Conservation (phyloP, 2,888 invertebrate genomes). For the Tetrapedia diversipes region DNA sequence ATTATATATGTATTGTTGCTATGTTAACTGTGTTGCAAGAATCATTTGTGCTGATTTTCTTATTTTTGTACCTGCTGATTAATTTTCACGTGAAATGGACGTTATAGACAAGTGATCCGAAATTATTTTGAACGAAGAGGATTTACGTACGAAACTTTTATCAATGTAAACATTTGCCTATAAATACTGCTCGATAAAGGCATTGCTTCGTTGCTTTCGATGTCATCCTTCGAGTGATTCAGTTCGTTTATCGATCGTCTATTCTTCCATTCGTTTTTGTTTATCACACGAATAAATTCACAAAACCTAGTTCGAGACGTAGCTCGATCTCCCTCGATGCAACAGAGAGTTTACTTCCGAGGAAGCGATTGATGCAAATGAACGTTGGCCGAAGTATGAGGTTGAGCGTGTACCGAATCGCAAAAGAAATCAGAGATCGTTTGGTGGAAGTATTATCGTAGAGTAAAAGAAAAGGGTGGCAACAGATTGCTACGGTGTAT, state of each 20-base stretch:
- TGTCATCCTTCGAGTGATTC: conserved; percentile 45
- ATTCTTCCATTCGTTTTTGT: conserved; percentile 29
- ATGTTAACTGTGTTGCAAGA: too few relatives aligned
- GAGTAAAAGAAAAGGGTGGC: conserved; percentile 3
- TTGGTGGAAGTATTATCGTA: too few relatives aligned
- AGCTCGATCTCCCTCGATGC: conserved; percentile 26
- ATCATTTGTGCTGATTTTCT: too few relatives aligned
- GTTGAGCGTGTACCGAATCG: background rate
- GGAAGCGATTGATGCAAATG: conserved; percentile 55
- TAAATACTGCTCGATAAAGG: conserved; percentile 46
- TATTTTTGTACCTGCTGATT: too few relatives aligned
- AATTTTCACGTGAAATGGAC: too few relatives aligned
- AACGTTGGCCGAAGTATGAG: conserved; percentile 4
- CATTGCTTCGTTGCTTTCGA: conserved; percentile 3
- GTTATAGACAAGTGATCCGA: conserved; percentile 14
- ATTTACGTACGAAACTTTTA: conserved; percentile 53
- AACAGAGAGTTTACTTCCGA: conserved; percentile 23
- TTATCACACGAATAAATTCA: conserved; percentile 20
- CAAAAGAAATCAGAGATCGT: conserved; percentile 47
- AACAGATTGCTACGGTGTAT: conserved; percentile 40
- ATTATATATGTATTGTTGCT: too few relatives aligned
- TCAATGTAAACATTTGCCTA: conserved; percentile 39
- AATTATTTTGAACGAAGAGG: background rate
- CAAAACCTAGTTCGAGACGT: conserved; percentile 1
- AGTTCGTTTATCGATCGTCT: conserved; percentile 44